phyloP scores from a whole-genome alignment of 92 coral and sea anemone genomes.

The Ricordea florida region DNA sequence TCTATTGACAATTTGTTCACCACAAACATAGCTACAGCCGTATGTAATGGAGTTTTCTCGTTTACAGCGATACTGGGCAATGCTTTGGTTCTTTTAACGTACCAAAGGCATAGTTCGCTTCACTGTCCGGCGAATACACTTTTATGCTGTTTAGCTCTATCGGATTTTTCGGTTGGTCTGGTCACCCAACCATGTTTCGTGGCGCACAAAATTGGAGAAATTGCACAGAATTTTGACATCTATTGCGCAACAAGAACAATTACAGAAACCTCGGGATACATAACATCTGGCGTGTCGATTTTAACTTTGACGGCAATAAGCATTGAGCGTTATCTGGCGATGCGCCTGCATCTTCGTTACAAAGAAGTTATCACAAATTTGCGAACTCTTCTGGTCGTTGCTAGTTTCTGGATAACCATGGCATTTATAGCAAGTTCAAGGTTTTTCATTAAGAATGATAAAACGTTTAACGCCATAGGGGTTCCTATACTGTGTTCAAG shows the following conservation, averaged over 20 bases:
- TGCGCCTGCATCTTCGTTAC: conserved; percentile 58
- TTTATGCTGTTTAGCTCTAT: conserved; percentile 59
- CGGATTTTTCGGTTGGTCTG: conserved; percentile 63
- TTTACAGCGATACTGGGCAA: conserved; percentile 50
- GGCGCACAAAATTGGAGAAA: conserved; percentile 62
- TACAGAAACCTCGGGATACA: conserved; percentile 36
- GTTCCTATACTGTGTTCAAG: conserved; percentile 4
- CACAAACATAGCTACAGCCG: conserved; percentile 29
- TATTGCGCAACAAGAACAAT: conserved; percentile 61
- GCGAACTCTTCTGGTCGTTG: conserved; percentile 20
- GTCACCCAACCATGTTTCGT: conserved; percentile 68
- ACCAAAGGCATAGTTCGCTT: conserved; percentile 48
- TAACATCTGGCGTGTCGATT: conserved; percentile 48
- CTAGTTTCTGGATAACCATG: conserved; percentile 22
- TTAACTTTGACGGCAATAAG: conserved; percentile 68
- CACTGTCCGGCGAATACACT: conserved; percentile 61
- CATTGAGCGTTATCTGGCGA: conserved; percentile 58
- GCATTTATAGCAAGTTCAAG: background rate
- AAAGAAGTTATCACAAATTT: conserved; percentile 39
- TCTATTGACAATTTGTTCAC: background rate
- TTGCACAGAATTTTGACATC: conserved; percentile 13
- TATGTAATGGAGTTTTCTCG: conserved; percentile 51
- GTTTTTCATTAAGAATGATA: background rate
- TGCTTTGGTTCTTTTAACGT: conserved; percentile 19
- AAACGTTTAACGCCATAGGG: background rate